phyloP scores from a whole-genome alignment of 2,113 vertebrate genomes.

The Cyprinodon tularosa region DNA sequence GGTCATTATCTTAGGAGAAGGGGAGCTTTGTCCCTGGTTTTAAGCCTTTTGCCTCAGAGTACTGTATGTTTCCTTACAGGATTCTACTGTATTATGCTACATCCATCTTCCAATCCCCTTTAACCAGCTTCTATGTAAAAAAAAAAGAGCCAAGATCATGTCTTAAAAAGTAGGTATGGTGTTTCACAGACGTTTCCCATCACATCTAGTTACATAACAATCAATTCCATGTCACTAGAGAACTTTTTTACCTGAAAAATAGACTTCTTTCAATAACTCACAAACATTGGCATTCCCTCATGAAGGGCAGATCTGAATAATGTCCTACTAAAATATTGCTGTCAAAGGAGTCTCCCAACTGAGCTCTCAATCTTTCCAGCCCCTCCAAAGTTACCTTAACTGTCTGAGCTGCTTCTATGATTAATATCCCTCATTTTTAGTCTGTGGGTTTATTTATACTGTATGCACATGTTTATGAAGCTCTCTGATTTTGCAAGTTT shows the following conservation, averaged over 20 bases:
- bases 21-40: background rate
- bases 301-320: background rate
- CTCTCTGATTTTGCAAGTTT: background rate
- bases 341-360: background rate
- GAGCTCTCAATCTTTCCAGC: background rate
- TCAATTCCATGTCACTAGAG: too few species aligned
- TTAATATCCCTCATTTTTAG: background rate
- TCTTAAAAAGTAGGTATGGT: too few species aligned
- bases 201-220: too few species aligned
- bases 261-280: too few species aligned
- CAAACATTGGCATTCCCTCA: too few species aligned
- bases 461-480: background rate
- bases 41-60: background rate
- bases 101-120: background rate
- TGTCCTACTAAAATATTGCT: background rate
- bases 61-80: background rate
- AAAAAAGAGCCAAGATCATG: background rate
- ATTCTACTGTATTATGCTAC: background rate
- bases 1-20: too few species aligned
- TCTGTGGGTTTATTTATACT: background rate
- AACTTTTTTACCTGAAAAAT: too few species aligned
- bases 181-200: too few species aligned
- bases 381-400: too few species aligned
- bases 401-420: background rate
- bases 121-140: background rate